Evolutionary conservation across 64 coral and sea anemone species (phyloP).

Genomic region (Pocillopora verrucosa): DNA sequence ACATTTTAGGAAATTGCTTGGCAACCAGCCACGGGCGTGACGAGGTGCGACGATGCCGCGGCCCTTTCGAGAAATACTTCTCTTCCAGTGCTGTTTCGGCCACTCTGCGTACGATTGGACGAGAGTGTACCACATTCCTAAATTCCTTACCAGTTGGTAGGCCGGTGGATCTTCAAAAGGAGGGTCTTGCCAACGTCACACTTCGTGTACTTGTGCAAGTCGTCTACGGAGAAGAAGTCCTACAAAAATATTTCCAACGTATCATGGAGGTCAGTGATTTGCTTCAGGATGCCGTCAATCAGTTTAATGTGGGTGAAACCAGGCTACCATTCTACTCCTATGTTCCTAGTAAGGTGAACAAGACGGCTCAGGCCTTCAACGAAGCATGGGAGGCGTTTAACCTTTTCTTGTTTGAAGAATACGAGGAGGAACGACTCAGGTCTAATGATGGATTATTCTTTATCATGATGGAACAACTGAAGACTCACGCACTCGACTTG

Average conservation of each 20-base stretch:
- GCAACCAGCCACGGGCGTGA: slow-evolving; percentile 85
- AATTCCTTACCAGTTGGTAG: slow-evolving; percentile 29
- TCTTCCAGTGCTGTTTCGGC: slow-evolving; percentile 38
- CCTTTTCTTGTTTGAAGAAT: slow-evolving; percentile 68
- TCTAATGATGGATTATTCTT: slow-evolving; percentile 71
- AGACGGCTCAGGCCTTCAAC: slow-evolving; percentile 48
- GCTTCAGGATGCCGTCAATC: slow-evolving; percentile 56
- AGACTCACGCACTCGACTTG: slow-evolving; percentile 64
- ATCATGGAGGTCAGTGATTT: slow-evolving; percentile 63
- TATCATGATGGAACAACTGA: slow-evolving; percentile 73
- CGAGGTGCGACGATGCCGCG: slow-evolving; percentile 83
- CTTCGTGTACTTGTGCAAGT: slow-evolving; percentile 63
- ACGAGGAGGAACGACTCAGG: slow-evolving; percentile 67
- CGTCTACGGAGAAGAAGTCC: slow-evolving; percentile 79
- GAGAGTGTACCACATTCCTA: slow-evolving; percentile 72
- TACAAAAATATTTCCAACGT: slow-evolving; percentile 67
- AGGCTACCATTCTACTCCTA: slow-evolving; percentile 74
- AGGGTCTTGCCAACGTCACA: slow-evolving; percentile 61
- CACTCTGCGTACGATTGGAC: slow-evolving; percentile 57
- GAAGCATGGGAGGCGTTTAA: slow-evolving; percentile 69
- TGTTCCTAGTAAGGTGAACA: slow-evolving; percentile 65
- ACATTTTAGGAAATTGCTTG: slow-evolving; percentile 72
- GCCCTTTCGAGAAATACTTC: slow-evolving; percentile 93
- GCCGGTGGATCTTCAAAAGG: slow-evolving; percentile 64
- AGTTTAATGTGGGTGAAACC: slow-evolving; percentile 70